phyloP scores from a whole-genome alignment of 2,888 invertebrate genomes.

The Macrophya annulata region DNA sequence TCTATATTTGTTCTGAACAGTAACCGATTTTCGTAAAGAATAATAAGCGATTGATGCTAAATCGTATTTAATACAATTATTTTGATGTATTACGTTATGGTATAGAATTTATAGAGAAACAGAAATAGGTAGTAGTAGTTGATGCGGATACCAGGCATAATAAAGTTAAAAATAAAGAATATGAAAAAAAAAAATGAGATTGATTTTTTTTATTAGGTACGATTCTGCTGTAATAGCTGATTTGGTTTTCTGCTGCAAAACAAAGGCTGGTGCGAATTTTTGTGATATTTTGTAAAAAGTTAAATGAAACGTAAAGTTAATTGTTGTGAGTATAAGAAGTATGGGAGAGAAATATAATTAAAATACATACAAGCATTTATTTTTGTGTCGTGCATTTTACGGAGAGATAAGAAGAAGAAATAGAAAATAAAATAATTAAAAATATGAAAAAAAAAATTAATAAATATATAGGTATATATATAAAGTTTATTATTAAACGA shows the following conservation, averaged over 20 bases:
- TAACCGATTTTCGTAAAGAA: neutral
- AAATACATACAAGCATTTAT: constrained; percentile 78
- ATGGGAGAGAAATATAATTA: constrained; percentile 33
- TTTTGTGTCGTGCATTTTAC: constrained; percentile 79
- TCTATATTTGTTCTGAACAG: constrained; percentile 21
- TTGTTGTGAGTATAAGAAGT: constrained; percentile 62
- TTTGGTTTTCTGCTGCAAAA: constrained; percentile 74
- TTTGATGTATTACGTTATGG: constrained; percentile 30
- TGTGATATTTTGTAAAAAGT: constrained; percentile 78
- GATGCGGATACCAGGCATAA: neutral
- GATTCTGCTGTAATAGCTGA: constrained; percentile 59
- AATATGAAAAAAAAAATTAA: constrained; percentile 42
- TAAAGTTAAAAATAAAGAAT: neutral
- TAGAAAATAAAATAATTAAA: neutral
- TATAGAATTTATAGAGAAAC: constrained; percentile 1
- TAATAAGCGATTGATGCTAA: neutral
- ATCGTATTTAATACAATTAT: constrained; percentile 14
- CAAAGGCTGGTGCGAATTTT: constrained; percentile 78
- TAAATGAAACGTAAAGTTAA: constrained; percentile 62
- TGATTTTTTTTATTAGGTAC: constrained; percentile 56
- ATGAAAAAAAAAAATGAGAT: neutral
- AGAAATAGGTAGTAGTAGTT: constrained; percentile 13
- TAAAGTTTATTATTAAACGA: constrained; percentile 68
- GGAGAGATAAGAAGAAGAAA: constrained; percentile 62
- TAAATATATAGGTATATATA: constrained; percentile 61